Percentiles rank a stretch among this genome's conserved stretches.
Conservation (phyloP, 2,797 vertebrate genomes). For the Perodicticus potto region DNA sequence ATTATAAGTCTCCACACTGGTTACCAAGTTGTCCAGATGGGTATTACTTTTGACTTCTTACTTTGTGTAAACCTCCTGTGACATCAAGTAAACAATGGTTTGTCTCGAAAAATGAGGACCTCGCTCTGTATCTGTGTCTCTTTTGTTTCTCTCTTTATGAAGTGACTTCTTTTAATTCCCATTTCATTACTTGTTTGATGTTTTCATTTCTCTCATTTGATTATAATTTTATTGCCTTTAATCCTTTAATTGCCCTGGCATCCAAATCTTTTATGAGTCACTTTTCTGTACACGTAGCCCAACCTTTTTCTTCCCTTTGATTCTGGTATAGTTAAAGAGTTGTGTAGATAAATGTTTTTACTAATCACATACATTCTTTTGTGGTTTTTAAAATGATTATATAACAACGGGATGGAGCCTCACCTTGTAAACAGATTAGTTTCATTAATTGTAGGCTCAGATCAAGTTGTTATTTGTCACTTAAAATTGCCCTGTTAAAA, state of each 20-base stretch:
- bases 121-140: not conserved
- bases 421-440: not conserved
- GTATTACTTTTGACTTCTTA: not conserved
- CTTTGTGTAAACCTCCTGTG: not conserved
- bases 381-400: not conserved
- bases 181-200: not conserved
- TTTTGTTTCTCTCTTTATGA: not conserved
- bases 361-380: not conserved
- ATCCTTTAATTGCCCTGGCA: not conserved
- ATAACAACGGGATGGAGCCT: not conserved
- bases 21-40: not conserved
- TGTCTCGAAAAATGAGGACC: not conserved
- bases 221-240: not conserved
- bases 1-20: not conserved
- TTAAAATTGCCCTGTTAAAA: conserved; percentile 8
- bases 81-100: not conserved
- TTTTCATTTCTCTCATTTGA: not conserved
- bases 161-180: not conserved
- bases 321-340: not conserved
- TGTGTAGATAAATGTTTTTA: not conserved
- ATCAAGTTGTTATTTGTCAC: conserved; percentile 4
- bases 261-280: not conserved
- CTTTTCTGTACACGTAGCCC: not conserved
- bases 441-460: conserved; percentile 4
- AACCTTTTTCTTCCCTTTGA: not conserved